Base-by-base conservation (phyloP, 1,140 invertebrate genomes). In the Sminthurides bifidus region DNA sequence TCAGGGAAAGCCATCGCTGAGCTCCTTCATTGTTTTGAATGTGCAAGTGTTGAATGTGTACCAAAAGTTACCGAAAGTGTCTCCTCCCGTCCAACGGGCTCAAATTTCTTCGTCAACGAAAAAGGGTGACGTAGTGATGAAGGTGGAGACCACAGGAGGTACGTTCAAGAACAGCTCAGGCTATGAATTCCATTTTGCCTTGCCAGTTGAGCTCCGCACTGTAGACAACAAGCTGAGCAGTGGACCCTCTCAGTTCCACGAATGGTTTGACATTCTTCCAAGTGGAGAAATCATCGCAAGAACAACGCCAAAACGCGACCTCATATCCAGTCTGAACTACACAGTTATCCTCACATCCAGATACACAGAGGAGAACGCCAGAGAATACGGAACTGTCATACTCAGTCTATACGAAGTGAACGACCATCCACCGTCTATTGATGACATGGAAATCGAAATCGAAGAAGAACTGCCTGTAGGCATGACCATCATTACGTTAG, bases 61-160 rank as follows among this genome's bases (percentile, higher is more conserved):
- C 68, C 85, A 92, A 67, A 92, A 92, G 69, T 76, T 81, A 58
- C 92, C 92, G 0, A 82, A 82, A 66, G 92, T 96, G 68, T 79
- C 77, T 2, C 90, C 90, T 0, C 70, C 78, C 35, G 82, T 81
- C 2, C 88, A 92, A 68, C 76, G 85, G 61, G 83, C 85, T 0
- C 82, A 87, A 67, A 84, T 89, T 68, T 75, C 64, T 1, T 85
- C 86, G 67, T 85, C 91, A 70, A 84, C 82, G 0, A 71, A 49
- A 27, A 43, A 53, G 15, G 62, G 62, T 2, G 56, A 64, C 6
- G 38, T 60, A 14, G 56, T 60, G 8, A 40, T 44, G 4, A 23
- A 56, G 31, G 53, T 64, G 14, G 38, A 37, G 31, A 58, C 54
- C 3, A 54, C 52, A 44, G 52, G 35, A 41, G 61, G 41, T 49